A percentile compares a stretch with the other conserved stretches of the same genome.
These are phyloP conservation scores for Elymnias hypermnestra DNA, from an alignment of 1,140 invertebrate species.

Conservation along the genomic window DNA sequence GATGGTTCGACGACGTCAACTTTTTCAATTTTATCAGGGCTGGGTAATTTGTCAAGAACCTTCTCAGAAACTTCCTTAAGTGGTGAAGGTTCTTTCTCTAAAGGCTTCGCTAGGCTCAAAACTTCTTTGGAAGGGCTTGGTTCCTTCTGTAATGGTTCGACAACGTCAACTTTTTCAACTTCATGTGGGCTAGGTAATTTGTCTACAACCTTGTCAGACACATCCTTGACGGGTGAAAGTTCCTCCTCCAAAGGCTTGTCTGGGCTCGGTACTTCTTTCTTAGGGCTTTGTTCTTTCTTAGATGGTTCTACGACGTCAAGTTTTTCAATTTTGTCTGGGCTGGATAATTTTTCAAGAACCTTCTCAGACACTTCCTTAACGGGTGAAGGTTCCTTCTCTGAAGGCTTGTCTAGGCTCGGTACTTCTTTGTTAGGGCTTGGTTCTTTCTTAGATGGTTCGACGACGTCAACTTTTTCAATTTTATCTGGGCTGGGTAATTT, in stretches of 20 bases:
- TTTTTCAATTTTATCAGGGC: not conserved
- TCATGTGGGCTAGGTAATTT: constrained; percentile 7
- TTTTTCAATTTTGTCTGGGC: no score
- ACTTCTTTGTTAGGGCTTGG: constrained; percentile 10
- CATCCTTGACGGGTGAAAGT: not conserved
- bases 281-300: not conserved
- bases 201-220: not conserved
- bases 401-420: constrained; percentile 8
- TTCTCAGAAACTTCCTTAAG: not conserved
- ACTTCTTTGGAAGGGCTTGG: not conserved
- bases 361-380: not conserved
- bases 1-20: not conserved
- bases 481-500: constrained; percentile 14
- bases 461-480: no score
- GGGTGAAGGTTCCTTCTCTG: not conserved
- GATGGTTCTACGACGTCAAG: not conserved
- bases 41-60: not conserved
- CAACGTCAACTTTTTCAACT: not conserved
- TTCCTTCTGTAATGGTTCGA: not conserved
- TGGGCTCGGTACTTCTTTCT: not conserved
- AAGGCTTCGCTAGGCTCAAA: not conserved
- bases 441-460: not conserved
- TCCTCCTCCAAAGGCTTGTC: not conserved
- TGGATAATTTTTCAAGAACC: no score
- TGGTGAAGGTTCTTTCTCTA: not conserved